Base-by-base conservation (phyloP, 2,888 invertebrate species). In the Ennomos erosarius region DNA sequence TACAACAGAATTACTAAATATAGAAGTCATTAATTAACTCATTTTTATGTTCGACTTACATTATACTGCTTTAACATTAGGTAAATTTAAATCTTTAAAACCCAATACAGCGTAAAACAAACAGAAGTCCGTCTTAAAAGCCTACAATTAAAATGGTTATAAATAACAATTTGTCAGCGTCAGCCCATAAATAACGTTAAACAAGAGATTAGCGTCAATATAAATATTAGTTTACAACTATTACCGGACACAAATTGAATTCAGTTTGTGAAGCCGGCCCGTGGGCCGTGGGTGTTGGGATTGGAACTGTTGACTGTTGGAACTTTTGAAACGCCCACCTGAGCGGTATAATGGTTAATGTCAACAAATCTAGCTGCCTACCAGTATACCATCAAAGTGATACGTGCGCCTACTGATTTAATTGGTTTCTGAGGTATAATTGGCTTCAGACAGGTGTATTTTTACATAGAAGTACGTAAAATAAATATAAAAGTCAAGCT, bases 141-240 rank as follows among this genome's bases (percentile, higher is more conserved):
- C 33, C 33, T 44, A 10, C 42, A 16, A 42, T 42, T 42, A 42
- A 42, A 42, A 45, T 35, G 34, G 33, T 9, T 37, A 60, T 60
- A 59, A 62, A 62, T 52, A 65, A 43, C 51, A 56, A 55, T 62
- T 54, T 65, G 57, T 55, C 55, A 46, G 34, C 34, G 10, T 11
- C 37, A 36, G 34, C 42, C 12, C 45, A 51, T 62, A 58, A 62
- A 62, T 48, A 42, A 54, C 46, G 52, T 50, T 59, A 62, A 62
- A 67, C 58, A 64, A 64, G 59, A 67, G 56, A 59, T 64, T 63
- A 64, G 50, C 57, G 62, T 64, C 64, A 43, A 55, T 56, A 62
- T 64, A 57, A 61, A 63, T 65, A 64, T 63, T 59, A 62, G 62
- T 64, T 64, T 62, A 62, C 64, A 62, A 48, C 54, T 64, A 64